A percentile compares a stretch with the other conserved stretches of the same genome.
Evolutionary conservation across 2,888 invertebrate genomes (phyloP).

Genomic region (Xylota segnis): DNA sequence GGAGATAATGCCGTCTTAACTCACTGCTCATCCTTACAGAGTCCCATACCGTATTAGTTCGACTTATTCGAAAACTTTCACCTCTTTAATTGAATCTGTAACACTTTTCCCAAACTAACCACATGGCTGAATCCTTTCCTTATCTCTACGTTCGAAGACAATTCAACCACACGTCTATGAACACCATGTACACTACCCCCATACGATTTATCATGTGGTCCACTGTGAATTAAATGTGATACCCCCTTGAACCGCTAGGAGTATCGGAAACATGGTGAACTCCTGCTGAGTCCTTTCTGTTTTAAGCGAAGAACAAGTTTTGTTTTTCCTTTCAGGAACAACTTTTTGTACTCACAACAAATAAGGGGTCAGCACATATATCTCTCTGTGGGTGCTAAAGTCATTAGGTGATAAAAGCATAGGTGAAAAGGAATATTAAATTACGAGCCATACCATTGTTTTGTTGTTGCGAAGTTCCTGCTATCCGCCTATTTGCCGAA

Average conservation of each 20-base stretch:
- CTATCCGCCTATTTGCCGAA: slow-evolving; percentile 59
- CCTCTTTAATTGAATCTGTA: slow-evolving; percentile 73
- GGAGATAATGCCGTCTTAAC: slow-evolving; percentile 8
- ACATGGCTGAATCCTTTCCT: slow-evolving; percentile 41
- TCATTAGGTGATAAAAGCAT: slow-evolving; percentile 76
- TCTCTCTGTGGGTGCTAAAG: slow-evolving; percentile 69
- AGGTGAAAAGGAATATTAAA: slow-evolving; percentile 77
- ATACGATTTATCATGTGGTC: slow-evolving; percentile 70
- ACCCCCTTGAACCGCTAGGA: slow-evolving; percentile 53
- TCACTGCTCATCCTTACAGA: neutral
- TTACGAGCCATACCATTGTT: slow-evolving; percentile 67
- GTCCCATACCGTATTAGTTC: neutral
- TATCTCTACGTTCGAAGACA: slow-evolving; percentile 51
- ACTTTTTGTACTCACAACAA: slow-evolving; percentile 69
- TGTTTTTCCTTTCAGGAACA: slow-evolving; percentile 41
- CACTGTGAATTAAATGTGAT: slow-evolving; percentile 68
- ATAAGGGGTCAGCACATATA: slow-evolving; percentile 65
- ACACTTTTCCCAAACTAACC: slow-evolving; percentile 61
- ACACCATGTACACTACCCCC: slow-evolving; percentile 60
- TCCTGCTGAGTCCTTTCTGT: slow-evolving; percentile 57
- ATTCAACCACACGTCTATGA: slow-evolving; percentile 74
- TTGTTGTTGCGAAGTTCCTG: slow-evolving; percentile 48
- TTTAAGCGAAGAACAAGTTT: slow-evolving; percentile 59
- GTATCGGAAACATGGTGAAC: slow-evolving; percentile 47
- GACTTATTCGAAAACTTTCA: slow-evolving; percentile 64